Percentiles rank a stretch among this genome's conserved stretches.
phyloP scores from a whole-genome alignment of 2,888 invertebrate species.

The Nemapogon koenigi region DNA sequence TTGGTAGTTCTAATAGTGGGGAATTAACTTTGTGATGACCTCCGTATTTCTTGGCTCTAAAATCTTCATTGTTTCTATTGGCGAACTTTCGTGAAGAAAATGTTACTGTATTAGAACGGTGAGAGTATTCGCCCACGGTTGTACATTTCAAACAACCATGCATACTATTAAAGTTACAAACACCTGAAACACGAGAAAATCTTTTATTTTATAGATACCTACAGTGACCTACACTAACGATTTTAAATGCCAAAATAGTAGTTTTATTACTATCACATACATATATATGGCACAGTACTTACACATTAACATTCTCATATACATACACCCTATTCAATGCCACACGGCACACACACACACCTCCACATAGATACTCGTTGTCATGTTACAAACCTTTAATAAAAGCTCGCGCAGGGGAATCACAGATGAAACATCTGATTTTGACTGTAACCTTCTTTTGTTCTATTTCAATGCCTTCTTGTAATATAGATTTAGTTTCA shows the following conservation, averaged over 20 bases:
- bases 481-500: background rate
- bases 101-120: conserved; percentile 17
- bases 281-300: too few relatives aligned
- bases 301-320: too few relatives aligned
- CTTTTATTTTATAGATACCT: background rate
- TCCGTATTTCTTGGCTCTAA: conserved; percentile 11
- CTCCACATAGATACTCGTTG: background rate
- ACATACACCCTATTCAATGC: background rate
- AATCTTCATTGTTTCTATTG: conserved; percentile 17
- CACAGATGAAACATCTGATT: background rate
- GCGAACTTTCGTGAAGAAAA: conserved; percentile 7
- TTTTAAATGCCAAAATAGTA: too few relatives aligned
- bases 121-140: conserved; percentile 19
- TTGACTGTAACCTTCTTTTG: background rate
- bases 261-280: too few relatives aligned
- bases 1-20: background rate
- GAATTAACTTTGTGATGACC: conserved; percentile 9
- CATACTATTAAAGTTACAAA: conserved; percentile 17
- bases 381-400: background rate
- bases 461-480: background rate
- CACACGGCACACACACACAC: background rate
- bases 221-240: too few relatives aligned
- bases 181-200: conserved; percentile 3
- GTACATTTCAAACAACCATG: conserved; percentile 19
- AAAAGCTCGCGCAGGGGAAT: background rate